Evolutionary conservation across 2,888 invertebrate genomes (phyloP).

Genomic region (Agrotis puta): DNA sequence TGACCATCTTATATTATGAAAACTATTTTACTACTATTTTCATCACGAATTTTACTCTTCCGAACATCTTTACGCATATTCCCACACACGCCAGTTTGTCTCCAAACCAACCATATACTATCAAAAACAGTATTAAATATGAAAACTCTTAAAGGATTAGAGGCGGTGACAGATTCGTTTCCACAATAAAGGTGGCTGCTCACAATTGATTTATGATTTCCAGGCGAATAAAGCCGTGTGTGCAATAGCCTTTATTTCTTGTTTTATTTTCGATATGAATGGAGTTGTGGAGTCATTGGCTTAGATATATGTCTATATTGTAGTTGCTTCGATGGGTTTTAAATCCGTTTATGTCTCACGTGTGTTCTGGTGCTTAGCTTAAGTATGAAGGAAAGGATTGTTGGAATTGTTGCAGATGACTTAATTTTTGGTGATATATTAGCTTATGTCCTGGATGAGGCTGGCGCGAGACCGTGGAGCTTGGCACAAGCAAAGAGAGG

Average conservation of each 20-base stretch:
- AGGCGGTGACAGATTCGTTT: constrained; percentile 85
- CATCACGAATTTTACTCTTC: not conserved
- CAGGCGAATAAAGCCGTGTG: constrained; percentile 82
- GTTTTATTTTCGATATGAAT: constrained; percentile 68
- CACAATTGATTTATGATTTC: constrained; percentile 87
- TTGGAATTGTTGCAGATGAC: not conserved
- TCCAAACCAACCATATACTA: constrained; percentile 56
- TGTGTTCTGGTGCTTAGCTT: constrained; percentile 36
- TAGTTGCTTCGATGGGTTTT: constrained; percentile 53
- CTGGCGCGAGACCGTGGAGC: too few species aligned
- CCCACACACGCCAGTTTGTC: constrained; percentile 30
- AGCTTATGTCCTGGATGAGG: too few species aligned
- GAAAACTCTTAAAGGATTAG: constrained; percentile 87
- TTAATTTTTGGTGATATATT: constrained; percentile 6
- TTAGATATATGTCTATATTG: constrained; percentile 62
- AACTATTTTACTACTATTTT: not conserved
- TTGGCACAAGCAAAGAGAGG: too few species aligned
- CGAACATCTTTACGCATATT: not conserved
- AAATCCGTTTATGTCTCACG: constrained; percentile 46
- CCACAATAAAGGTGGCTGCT: constrained; percentile 81
- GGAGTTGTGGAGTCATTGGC: constrained; percentile 65
- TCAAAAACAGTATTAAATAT: constrained; percentile 75
- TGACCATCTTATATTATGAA: too few species aligned
- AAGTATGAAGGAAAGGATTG: not conserved
- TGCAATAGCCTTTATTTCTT: constrained; percentile 53